Base-by-base conservation (phyloP, 2,797 vertebrate species). In the Eupleurogrammus muticus region DNA sequence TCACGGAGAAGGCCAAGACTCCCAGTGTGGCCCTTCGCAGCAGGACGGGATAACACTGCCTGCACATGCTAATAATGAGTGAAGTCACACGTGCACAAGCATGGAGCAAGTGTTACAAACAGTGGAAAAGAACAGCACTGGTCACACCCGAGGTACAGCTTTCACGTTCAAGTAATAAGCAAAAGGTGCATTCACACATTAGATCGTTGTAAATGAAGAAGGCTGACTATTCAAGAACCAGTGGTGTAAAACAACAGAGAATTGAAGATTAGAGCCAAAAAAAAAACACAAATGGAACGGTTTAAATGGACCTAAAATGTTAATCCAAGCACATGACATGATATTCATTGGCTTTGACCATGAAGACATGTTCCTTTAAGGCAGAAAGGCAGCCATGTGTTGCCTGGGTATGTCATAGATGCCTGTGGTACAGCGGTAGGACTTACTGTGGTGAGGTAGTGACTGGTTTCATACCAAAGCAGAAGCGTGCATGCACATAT, bases 1-100 rank as follows among this genome's bases (percentile, higher is more conserved):
- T 88, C 82, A 71, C 16, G 38, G 60, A 75, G 77, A 85, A 76
- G 86, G 84, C 80, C 84, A 70, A 84, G 77, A 92, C 86, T 75
- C 80, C 74, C 73, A 84, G 87, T 53, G 91, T 89, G 84, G 90
- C 9, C 67, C 84, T 85, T 88, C 57, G n/a, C 73, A 87, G 87
- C 94, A 94, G 92, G 92, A 81, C 55, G n/a, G 73, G 56, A 83
- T 93, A 89, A 91, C 90, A 77, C 40, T 35, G 66, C 68, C 52
- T 72, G 70, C 75, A 81, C 66, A 72, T 74, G 78, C 67, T 83
- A 75, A 83, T 77, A 77, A 82, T 75, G 77, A 79, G 50, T 54
- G 40, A 72, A 47, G 57, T 74, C 67, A 69, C 68, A 77, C 17
- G 1, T 65, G 58, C 70, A 72, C 51, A 48, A 55, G 53, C 67